These are phyloP conservation scores for Drosophila parvula DNA, from an alignment of 1,140 invertebrate species.

Conservation along the genomic window DNA sequence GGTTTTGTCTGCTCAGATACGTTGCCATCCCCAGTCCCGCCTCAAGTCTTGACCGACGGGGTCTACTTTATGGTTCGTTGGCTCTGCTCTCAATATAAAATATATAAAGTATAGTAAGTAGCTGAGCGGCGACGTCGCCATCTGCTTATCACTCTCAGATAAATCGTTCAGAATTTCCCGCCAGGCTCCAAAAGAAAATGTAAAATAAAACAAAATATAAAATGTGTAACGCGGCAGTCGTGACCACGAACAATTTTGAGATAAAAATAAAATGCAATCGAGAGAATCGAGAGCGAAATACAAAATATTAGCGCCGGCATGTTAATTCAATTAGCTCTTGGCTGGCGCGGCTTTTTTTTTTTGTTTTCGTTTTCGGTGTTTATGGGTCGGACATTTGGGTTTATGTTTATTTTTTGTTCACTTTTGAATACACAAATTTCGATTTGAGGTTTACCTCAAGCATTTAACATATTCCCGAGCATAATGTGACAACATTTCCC, in stretches of 20 bases:
- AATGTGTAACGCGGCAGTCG: conserved; percentile 15
- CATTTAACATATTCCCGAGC: conserved; percentile 5
- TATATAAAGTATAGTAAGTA: conserved; percentile 33
- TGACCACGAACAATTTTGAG: conserved; percentile 33
- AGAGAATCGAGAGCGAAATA: conserved; percentile 13
- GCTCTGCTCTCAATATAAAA: conserved; percentile 44
- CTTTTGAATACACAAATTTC: conserved; percentile 11
- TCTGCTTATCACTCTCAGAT: conserved; percentile 65
- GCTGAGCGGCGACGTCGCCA: conserved; percentile 35
- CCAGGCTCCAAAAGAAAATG: neutral
- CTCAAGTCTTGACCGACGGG: conserved; percentile 6
- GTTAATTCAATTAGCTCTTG: conserved; percentile 71
- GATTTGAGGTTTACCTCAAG: conserved; percentile 20
- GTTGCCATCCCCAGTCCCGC: neutral
- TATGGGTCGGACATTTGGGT: conserved; percentile 16
- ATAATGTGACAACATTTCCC: conserved; percentile 20
- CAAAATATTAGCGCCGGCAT: conserved; percentile 51
- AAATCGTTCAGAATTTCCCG: conserved; percentile 48
- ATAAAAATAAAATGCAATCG: conserved; percentile 60
- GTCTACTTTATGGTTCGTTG: conserved; percentile 75
- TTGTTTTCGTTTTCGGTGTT: conserved; percentile 21
- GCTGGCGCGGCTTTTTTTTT: conserved; percentile 27
- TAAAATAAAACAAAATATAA: conserved; percentile 15
- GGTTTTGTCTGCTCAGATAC: conserved; percentile 44
- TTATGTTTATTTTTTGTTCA: conserved; percentile 6